These are phyloP conservation scores for Danio jaintianensis DNA, from an alignment of 2,797 vertebrate genomes.

Conservation along the genomic window DNA sequence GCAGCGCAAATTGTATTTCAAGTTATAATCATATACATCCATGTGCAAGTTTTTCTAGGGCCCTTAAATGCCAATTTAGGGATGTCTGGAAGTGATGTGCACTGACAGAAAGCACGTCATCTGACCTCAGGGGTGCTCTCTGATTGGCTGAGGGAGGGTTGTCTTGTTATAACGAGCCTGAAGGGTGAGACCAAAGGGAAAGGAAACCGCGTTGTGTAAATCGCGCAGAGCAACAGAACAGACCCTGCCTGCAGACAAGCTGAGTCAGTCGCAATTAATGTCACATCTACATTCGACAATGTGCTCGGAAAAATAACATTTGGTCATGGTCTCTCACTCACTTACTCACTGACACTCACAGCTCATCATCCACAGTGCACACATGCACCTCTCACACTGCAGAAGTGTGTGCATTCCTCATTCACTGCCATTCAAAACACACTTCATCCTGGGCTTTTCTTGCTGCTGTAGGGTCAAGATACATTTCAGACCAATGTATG, in stretches of 20 bases:
- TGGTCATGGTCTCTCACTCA: conserved; percentile 52
- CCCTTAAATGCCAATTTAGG: conserved; percentile 6
- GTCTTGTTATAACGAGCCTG: conserved; percentile 9
- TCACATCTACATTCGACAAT: conserved; percentile 53
- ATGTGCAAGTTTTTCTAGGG: background rate
- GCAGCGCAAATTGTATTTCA: background rate
- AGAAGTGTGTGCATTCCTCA: conserved; percentile 64
- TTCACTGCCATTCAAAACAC: conserved; percentile 50
- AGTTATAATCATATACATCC: background rate
- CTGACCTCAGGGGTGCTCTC: conserved; percentile 63
- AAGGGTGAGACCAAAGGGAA: conserved; percentile 21
- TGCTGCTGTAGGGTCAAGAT: conserved; percentile 45
- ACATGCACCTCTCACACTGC: conserved; percentile 65
- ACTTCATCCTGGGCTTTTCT: conserved; percentile 44
- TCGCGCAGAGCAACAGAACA: conserved; percentile 60
- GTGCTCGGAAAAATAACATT: conserved; percentile 34
- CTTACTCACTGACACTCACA: conserved; percentile 40
- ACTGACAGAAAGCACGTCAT: conserved; percentile 68
- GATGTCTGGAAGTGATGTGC: conserved; percentile 55
- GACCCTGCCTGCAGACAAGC: conserved; percentile 70
- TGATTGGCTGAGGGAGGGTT: conserved; percentile 65
- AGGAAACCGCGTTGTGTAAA: conserved; percentile 51
- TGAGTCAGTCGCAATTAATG: conserved; percentile 60
- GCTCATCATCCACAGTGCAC: conserved; percentile 57
- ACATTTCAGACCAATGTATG: conserved; percentile 58